Evolutionary conservation across 2,888 invertebrate species (phyloP), one percentile per base, ranked within the genome.

Genomic region (Oscheius onirici): DNA sequence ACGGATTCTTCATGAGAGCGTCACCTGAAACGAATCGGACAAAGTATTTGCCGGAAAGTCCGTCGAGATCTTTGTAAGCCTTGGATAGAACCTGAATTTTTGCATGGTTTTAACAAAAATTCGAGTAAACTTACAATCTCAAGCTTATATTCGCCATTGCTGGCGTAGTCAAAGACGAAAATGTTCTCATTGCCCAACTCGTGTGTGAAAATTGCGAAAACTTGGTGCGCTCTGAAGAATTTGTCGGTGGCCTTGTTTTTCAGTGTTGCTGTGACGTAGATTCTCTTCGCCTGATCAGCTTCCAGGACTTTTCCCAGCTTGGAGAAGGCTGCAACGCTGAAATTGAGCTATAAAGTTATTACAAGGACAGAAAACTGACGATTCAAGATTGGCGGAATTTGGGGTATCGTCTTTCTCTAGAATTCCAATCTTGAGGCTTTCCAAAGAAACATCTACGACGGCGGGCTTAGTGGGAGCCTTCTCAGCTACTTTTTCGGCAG

Each of bases 1-100:
- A 91, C 15, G 97, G 94, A 89, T 94, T 95, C 80, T 93, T 92
- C 73, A 95, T 91, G 6, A 94, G 92, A 71, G 94, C 92, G 90
- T 97, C 99, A 3, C 97, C 99, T 67, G 97, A 90, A 80, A 95
- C 92, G 75, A 97, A 88, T 81, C 93, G 93, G 77, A 97, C 90
- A 75, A 92, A 91, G 89, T 95, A 95, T 54, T 90, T 89, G 44
- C 95, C 97, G 55, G 93, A 93, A 68, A 91, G 89, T 78, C 91
- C 91, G 71, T 91, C 91, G 84, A 97, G 92, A 85, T 94, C 94
- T 84, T 92, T 92, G 17, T 92, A 92, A 81, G 93, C 92, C 51
- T 92, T 91, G 54, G 92, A 93, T 55, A 95, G 91, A 88, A 94
- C 94, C 90, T 90, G 82, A 34, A 44, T 13, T 46, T 8, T 24